Evolutionary conservation across 1,140 invertebrate species (phyloP).

Genomic region (Orius laevigatus): DNA sequence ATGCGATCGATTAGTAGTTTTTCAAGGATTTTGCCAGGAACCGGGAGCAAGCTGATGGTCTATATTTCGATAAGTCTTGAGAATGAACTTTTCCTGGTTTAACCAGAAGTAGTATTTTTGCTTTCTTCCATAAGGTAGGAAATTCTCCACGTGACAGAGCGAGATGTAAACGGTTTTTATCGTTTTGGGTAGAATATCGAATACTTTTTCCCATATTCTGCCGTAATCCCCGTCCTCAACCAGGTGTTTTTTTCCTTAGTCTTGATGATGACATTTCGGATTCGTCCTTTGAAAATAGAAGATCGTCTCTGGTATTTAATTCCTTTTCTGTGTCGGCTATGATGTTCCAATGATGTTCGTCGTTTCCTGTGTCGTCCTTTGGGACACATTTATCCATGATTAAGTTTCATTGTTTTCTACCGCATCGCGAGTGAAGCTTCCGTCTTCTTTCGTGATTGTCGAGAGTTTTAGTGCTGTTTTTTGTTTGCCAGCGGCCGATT

Average conservation of each 20-base stretch:
- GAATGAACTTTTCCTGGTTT: not conserved
- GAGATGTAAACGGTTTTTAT: not conserved
- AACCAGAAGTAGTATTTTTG: not conserved
- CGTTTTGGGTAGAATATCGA: not conserved
- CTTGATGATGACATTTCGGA: not conserved
- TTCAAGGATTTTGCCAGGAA: not conserved
- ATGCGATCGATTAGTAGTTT: not conserved
- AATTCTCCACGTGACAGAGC: not conserved
- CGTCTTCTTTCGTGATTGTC: not conserved
- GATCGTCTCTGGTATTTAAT: not conserved
- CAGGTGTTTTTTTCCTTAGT: not conserved
- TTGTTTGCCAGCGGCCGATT: not conserved
- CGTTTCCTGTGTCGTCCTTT: too few relatives aligned
- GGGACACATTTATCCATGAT: too few relatives aligned
- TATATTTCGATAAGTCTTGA: not conserved
- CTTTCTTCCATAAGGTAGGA: not conserved
- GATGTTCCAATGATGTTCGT: not conserved
- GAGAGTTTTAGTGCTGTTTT: not conserved
- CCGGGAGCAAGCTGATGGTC: constrained; percentile 5
- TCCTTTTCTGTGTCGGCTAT: not conserved
- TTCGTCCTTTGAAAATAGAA: not conserved
- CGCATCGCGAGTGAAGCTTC: not conserved
- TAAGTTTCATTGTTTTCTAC: not conserved
- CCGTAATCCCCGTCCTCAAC: not conserved
- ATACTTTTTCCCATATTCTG: not conserved